Conservation (phyloP, 2,113 vertebrate species). For the Ascaphus truei region DNA sequence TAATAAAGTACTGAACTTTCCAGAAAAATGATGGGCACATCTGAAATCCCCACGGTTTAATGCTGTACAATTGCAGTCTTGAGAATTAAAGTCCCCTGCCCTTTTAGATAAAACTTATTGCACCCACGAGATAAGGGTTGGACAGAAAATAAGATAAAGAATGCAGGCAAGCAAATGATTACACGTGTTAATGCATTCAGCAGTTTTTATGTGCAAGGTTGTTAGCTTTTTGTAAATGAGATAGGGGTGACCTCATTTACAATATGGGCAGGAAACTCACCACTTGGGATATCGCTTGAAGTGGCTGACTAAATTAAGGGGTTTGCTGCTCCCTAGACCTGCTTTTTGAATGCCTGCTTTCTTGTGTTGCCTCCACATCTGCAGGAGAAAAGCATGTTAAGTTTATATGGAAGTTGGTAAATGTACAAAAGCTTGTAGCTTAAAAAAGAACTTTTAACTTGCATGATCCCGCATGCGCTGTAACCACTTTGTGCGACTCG, state of each 20-base stretch:
- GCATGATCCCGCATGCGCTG: too few species aligned
- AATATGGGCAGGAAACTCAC: slow-evolving; percentile 82
- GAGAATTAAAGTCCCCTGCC: slow-evolving; percentile 21
- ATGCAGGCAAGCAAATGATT: slow-evolving; percentile 57
- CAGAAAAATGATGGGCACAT: too few species aligned
- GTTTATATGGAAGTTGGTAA: not conserved
- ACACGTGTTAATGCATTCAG: slow-evolving; percentile 67
- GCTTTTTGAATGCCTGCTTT: slow-evolving; percentile 96
- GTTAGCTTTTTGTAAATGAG: slow-evolving; percentile 73
- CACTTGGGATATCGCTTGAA: slow-evolving; percentile 82
- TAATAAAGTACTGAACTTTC: too few species aligned
- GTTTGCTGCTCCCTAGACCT: slow-evolving; percentile 91
- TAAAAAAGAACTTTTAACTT: too few species aligned
- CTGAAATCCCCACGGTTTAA: too few species aligned
- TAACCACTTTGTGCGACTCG: too few species aligned
- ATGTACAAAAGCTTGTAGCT: slow-evolving; percentile 8
- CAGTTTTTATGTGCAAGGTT: slow-evolving; percentile 52
- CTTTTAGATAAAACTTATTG: slow-evolving; percentile 35
- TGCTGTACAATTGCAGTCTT: too few species aligned
- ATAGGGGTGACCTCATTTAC: slow-evolving; percentile 60
- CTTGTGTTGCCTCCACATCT: slow-evolving; percentile 92
- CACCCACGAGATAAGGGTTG: slow-evolving; percentile 38
- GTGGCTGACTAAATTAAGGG: slow-evolving; percentile 82
- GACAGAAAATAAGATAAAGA: slow-evolving; percentile 40
- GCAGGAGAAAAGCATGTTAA: slow-evolving; percentile 91